These are phyloP conservation scores for Pterocles gutturalis DNA, from an alignment of 2,113 vertebrate genomes.

Conservation along the genomic window DNA sequence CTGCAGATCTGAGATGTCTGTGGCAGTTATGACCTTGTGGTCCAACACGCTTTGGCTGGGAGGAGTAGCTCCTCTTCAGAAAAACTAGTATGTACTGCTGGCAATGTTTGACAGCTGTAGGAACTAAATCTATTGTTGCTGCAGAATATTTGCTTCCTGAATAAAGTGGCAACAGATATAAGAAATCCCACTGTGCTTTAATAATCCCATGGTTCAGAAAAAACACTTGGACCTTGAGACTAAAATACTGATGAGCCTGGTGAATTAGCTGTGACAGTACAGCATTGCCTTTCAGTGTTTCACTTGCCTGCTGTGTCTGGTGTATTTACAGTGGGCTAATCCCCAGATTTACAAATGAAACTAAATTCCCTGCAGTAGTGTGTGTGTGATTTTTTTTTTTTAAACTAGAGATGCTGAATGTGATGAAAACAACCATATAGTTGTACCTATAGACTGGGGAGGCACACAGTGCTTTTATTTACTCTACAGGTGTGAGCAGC, in stretches of 20 bases:
- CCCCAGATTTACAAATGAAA: not conserved
- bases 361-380: not conserved
- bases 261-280: not conserved
- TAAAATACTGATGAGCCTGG: constrained; percentile 3
- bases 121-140: not conserved
- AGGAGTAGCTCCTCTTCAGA: not conserved
- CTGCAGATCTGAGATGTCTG: not conserved
- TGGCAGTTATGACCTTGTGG: not conserved
- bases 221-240: constrained; percentile 11
- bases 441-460: not conserved
- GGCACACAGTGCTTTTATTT: not conserved
- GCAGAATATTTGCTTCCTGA: not conserved
- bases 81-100: not conserved
- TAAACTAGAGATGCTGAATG: not conserved
- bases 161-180: not conserved
- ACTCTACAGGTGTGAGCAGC: not conserved
- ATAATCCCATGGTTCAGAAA: not conserved
- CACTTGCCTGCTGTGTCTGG: not conserved
- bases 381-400: not conserved
- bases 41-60: fast-evolving
- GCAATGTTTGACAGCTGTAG: not conserved
- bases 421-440: not conserved
- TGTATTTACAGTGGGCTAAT: constrained; percentile 6
- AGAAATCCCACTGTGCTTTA: constrained; percentile 1
- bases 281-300: not conserved